Conservation (phyloP, 1,140 invertebrate species). For the Cryptotermes secundus region DNA sequence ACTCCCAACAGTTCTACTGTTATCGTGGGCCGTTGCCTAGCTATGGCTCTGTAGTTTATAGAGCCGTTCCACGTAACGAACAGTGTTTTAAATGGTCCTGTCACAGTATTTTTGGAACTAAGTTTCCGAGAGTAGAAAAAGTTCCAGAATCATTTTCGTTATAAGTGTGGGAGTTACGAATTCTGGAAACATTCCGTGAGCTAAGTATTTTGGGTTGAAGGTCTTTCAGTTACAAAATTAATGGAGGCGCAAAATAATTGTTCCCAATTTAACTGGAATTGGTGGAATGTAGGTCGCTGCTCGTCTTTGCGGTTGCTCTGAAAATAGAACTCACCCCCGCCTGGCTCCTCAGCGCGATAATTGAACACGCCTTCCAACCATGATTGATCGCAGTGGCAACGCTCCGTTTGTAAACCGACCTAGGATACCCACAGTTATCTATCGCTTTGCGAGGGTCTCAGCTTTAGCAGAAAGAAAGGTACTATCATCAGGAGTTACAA, state of each 20-base stretch:
- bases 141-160: too few relatives aligned
- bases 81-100: too few relatives aligned
- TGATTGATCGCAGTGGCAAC: not conserved
- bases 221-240: not conserved
- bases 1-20: too few relatives aligned
- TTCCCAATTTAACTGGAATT: not conserved
- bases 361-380: not conserved
- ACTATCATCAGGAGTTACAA: too few relatives aligned
- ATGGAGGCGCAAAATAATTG: not conserved
- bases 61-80: too few relatives aligned
- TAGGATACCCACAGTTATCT: not conserved
- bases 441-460: not conserved
- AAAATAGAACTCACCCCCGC: not conserved
- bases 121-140: too few relatives aligned
- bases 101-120: too few relatives aligned
- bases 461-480: too few relatives aligned
- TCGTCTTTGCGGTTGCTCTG: not conserved
- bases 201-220: not conserved
- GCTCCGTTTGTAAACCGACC: not conserved
- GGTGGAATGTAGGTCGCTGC: conserved; percentile 2
- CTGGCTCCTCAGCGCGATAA: not conserved
- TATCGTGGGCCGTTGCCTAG: too few relatives aligned
- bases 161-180: not conserved
- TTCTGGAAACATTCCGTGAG: not conserved
- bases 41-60: too few relatives aligned